Evolutionary conservation across 2,113 vertebrate genomes (phyloP), one percentile per base, ranked within the genome.

Genomic region (Cyphomyrus discorhynchus): DNA sequence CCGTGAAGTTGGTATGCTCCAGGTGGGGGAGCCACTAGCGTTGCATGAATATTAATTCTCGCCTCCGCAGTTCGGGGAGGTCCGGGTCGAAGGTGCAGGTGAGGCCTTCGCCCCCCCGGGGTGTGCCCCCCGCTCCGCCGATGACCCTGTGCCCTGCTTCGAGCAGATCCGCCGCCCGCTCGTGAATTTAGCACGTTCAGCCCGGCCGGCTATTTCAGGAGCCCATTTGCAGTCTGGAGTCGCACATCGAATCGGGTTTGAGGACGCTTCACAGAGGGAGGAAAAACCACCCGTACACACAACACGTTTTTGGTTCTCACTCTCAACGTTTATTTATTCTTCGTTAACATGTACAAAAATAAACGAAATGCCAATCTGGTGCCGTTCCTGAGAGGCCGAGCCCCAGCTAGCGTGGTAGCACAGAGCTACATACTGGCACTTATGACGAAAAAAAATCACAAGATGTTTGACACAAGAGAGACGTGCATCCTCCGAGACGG

Each of bases 11-110:
- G 31, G 45, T 9, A 89, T 86, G 66, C 62, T 80, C 50, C 46
- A n/a, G 39, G 45, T 46, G 31, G 53, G 80, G 39, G 86, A 31
- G 70, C 2, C 11, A 58, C 24, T 47, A 35, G 46, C 42, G 66
- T 74, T 9, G 39, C 77, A 92, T 92, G 87, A 92, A 92, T 93
- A 92, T 92, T 92, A 91, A 93, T 91, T 84, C 70, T 56, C 91
- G 90, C 92, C 91, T 92, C 91, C 74, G 91, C 50, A 80, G 88
- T 92, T 87, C 10, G 7, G 91, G 88, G 88, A 91, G 19, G 86
- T 11, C 13, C 77, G 35, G 17, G 58, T 70, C 24, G 49, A 84
- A 88, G 74, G 58, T 70, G 52, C 39, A n/a, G 17, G 87, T 84
- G 70, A 50, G 87, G 86, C 86, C 86, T 87, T 1, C 85, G 89